These are phyloP conservation scores for Caenorhabditis angaria DNA, from an alignment of 2,888 invertebrate genomes.

Conservation along the genomic window DNA sequence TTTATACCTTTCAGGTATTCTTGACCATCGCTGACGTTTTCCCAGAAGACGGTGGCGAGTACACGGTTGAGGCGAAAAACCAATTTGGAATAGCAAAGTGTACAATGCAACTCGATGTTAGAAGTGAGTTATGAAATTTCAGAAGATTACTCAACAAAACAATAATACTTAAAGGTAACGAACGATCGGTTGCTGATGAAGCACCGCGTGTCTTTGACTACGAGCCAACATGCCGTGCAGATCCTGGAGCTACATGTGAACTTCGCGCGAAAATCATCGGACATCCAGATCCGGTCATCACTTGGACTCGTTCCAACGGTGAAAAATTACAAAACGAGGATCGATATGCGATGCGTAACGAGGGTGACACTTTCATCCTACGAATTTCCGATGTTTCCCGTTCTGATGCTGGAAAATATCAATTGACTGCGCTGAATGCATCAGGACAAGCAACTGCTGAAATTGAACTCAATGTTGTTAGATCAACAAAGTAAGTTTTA, in stretches of 20 bases:
- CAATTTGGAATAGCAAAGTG: slow-evolving; percentile 54
- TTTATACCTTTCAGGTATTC: slow-evolving; percentile 34
- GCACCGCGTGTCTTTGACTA: slow-evolving; percentile 56
- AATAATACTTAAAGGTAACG: slow-evolving; percentile 36
- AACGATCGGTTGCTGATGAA: slow-evolving; percentile 51
- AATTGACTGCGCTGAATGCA: slow-evolving; percentile 59
- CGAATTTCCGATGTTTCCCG: slow-evolving; percentile 50
- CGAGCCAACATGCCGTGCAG: slow-evolving; percentile 40
- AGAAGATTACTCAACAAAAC: neutral
- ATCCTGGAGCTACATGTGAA: slow-evolving; percentile 52
- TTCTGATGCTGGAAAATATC: slow-evolving; percentile 61
- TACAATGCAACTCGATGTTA: slow-evolving; percentile 53
- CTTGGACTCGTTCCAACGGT: slow-evolving; percentile 47
- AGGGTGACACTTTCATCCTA: slow-evolving; percentile 60
- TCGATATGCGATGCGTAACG: slow-evolving; percentile 55
- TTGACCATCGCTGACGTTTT: slow-evolving; percentile 70
- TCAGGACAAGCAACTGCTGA: slow-evolving; percentile 48
- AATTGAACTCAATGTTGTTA: slow-evolving; percentile 46
- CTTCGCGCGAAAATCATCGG: slow-evolving; percentile 54
- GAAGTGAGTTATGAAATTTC: slow-evolving; percentile 36
- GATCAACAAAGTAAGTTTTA: slow-evolving; percentile 41
- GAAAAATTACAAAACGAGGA: slow-evolving; percentile 44
- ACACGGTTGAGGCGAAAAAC: slow-evolving; percentile 58
- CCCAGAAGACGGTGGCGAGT: slow-evolving; percentile 77
- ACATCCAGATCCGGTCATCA: slow-evolving; percentile 65